Conservation (phyloP, 1,140 invertebrate species). For the Episyrphus balteatus region DNA sequence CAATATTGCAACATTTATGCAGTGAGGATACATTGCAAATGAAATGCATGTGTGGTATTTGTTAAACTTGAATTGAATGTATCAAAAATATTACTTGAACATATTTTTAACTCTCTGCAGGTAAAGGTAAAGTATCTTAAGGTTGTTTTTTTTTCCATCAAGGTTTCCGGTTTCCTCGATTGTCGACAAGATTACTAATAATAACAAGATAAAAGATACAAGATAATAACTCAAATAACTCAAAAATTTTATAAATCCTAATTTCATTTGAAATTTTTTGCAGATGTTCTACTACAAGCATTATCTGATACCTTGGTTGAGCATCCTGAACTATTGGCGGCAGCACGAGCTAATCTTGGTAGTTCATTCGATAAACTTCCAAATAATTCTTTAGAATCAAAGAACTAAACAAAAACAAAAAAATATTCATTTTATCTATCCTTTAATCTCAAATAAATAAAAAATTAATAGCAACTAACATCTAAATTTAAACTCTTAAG, state of each 20-base stretch:
- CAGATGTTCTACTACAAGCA: slow-evolving; percentile 59
- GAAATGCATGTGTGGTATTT: too few relatives aligned
- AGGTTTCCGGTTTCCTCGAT: too few relatives aligned
- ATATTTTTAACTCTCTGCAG: too few relatives aligned
- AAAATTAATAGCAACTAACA: background rate
- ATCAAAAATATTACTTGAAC: too few relatives aligned
- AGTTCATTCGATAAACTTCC: slow-evolving; percentile 24
- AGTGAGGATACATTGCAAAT: too few relatives aligned
- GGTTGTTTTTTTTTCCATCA: too few relatives aligned
- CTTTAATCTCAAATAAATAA: background rate
- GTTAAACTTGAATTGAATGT: too few relatives aligned
- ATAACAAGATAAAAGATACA: too few relatives aligned
- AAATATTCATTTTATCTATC: background rate
- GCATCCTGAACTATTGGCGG: slow-evolving; percentile 49
- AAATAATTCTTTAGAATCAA: background rate
- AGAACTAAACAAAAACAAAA: background rate
- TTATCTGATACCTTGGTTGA: slow-evolving; percentile 56
- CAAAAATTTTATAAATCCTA: background rate
- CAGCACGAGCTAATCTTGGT: slow-evolving; percentile 35
- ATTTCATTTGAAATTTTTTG: slow-evolving; percentile 17
- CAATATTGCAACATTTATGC: too few relatives aligned
- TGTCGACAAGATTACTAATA: too few relatives aligned
- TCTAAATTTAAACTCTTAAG: too few relatives aligned
- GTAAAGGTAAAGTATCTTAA: too few relatives aligned
- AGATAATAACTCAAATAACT: background rate